These are phyloP conservation scores for Orthonyx spaldingii DNA, from an alignment of 2,113 vertebrate genomes.

Conservation along the genomic window DNA sequence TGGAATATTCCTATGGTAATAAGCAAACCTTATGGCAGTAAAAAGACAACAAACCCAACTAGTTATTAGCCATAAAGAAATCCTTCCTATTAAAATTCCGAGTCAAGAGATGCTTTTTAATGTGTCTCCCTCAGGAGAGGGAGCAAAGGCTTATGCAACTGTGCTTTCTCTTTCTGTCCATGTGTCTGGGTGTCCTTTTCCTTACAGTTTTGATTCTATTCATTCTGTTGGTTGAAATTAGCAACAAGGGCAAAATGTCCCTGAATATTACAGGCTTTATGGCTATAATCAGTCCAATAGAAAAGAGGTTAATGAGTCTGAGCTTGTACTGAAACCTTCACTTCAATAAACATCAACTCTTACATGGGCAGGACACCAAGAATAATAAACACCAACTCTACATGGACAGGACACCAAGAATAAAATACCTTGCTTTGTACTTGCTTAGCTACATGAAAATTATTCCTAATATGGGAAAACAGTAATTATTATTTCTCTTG, in stretches of 20 bases:
- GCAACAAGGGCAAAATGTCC: background rate
- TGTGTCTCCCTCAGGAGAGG: background rate
- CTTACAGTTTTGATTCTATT: background rate
- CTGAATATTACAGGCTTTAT: background rate
- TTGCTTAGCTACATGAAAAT: background rate
- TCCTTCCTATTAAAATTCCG: background rate
- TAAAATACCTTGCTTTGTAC: background rate
- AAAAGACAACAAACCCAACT: background rate
- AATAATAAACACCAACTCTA: background rate
- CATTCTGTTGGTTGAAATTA: background rate
- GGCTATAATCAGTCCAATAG: background rate
- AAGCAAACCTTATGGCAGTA: background rate
- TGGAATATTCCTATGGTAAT: background rate
- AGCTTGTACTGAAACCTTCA: background rate
- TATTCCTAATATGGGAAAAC: background rate
- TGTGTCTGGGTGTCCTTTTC: background rate
- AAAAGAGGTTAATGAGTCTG: background rate
- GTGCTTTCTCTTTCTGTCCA: background rate
- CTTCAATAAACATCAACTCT: background rate
- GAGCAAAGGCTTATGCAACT: rapidly evolving
- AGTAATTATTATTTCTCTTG: background rate
- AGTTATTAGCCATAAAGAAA: background rate
- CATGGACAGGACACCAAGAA: background rate
- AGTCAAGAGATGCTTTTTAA: background rate
- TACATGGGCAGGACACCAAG: background rate